Evolutionary conservation across 2,888 invertebrate genomes (phyloP), one percentile per base, ranked within the genome.

Genomic region (Hemistola chrysoprasaria): DNA sequence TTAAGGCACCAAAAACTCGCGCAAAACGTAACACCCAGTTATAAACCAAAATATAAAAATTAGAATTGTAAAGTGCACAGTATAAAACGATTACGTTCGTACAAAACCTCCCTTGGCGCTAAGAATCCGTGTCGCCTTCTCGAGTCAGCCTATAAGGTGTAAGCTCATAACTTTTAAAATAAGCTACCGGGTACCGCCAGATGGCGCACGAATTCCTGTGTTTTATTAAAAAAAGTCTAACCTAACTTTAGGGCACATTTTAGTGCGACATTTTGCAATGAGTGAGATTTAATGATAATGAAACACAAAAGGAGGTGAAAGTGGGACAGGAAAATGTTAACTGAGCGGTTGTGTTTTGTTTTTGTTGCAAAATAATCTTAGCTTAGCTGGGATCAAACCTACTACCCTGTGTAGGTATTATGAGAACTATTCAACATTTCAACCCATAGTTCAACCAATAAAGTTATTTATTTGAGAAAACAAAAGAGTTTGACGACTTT

Each of bases 211-310:
- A 67, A 68, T 71, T 71, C 69, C 56, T 69, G 65, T 67, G 61
- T 73, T 73, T 73, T 73, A 72, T 70, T 73, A 72, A 73, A 73
- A 71, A 71, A 72, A 67, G 56, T 62, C 66, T 54, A 63, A 61
- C 68, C 62, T 60, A 60, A 69, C 60, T 63, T 59, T 59, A 42
- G 54, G 48, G 42, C 28, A 22, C 43, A 9, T 34, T 39, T 50
- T 47, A 52, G 49, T 46, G 26, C 31, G 35, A 30, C 41, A 41
- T 45, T 50, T 50, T 21, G 7, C 11, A 47, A 37, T 31, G 29
- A 44, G 41, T 44, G 29, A 37, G 37, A 46, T 52, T 54, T 55
- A 52, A 55, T 52, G 47, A 34, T 41, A 44, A 44, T 44, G 47
- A 37, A 41, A 52, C 41, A 44, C 43, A 47, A 47, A 47, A 27